Base-by-base conservation (phyloP, 30 jellyfish, hydroid and myxozoan genomes). In the Pelagia noctiluca region DNA sequence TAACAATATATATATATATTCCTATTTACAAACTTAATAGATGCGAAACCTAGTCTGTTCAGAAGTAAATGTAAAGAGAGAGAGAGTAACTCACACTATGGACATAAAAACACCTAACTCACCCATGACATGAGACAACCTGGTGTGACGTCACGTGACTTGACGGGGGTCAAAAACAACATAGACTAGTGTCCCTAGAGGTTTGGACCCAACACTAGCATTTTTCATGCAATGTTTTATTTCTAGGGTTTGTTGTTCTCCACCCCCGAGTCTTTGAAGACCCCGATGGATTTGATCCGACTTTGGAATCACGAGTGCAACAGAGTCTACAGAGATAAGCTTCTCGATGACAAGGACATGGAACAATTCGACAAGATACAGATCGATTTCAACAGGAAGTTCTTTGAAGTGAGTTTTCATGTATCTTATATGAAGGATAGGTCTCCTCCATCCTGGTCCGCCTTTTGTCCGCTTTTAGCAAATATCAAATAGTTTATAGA, bases 231-330 rank as follows among this genome's bases (percentile, higher is more conserved):
- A 57, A 8, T 4, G 67, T 42, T 69, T 10, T 26, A 42, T 38
- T 53, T 38, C 66, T 28, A 94, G 99, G 99, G 99, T 1, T 10
- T 94, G 26, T 92, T 94, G 31, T 94, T 94, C 77, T 88, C 99
- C 13, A 74, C 97, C 48, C 82, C 93, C 19, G 99, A 94, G 30
- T 82, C 95, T 5, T 50, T 88, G 88, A 94, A 94, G 71, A 37
- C 97, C 11, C 99, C 99, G 8, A 85, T 88, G 42, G 99, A 94
- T 84, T 50, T 94, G 52, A 82, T 94, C 18, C 93, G 99, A n/a
- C 91, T 94, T 24, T 94, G 99, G 99, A 94, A 88, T 52, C 97
- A 94, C 65, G 97, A 94, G 65, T 94, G 99, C 88, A 84, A 94
- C 82, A 83, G 99, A 10, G 99, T 94, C 0, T 94, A 94, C 82